Evolutionary conservation across 2,888 invertebrate species (phyloP), one percentile per base, ranked within the genome.

Genomic region (Scrobipalpa costella): DNA sequence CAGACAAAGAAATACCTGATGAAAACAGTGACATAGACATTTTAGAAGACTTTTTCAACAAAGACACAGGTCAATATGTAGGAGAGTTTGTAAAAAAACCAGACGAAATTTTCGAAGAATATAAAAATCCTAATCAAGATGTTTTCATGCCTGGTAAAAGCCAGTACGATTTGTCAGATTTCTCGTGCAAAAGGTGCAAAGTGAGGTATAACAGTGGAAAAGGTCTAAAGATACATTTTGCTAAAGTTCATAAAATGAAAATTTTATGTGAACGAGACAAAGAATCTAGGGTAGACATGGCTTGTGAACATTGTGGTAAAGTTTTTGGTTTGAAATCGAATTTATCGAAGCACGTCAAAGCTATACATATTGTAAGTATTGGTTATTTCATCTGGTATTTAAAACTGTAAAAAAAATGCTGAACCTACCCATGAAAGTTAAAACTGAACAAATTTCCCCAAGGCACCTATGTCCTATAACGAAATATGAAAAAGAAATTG

Each of bases 101-200:
- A 47, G 6, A 38, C 7, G 60, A 60, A 49, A 33, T 49, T 11
- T 60, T 60, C 7, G 60, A 49, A 60, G 60, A 60, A 11, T 38
- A 13, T 13, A 33, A 44, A 59, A 21, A 40, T 15, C 44, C n/a
- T 9, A 11, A 27, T n/a, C 17, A 27, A 27, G n/a, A 34, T 19
- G 6, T 2, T 19, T 19, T 15, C n/a, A 49, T 21, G 6, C 49
- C 44, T 11, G 47, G 61, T n/a, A 36, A 52, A 61, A 27, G 27
- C 11, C 15, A 40, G n/a, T 64, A 55, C 36, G 61, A 64, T 61
- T 13, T 64, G n/a, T 21, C 57, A 15, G 44, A 64, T 19, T 61
- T 61, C 9, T 70, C 74, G 36, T 90, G 89, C 63, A 80, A 82
- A 64, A 71, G 81, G 63, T 90, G 90, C 64, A 61, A 82, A 1